Conservation (phyloP, 2,113 vertebrate genomes). For the Anoura caudifer region DNA sequence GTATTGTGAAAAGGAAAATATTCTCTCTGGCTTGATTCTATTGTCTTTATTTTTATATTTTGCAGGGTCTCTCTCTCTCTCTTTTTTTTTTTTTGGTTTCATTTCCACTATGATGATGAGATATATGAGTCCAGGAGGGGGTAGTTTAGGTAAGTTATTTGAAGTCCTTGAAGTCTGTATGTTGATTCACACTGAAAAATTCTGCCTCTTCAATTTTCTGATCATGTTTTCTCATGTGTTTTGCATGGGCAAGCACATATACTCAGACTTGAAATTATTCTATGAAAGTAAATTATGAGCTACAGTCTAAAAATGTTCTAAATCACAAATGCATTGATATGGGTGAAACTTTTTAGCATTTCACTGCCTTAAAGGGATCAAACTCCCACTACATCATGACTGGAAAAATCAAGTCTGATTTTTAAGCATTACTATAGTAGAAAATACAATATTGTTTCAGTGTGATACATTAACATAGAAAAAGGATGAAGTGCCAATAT, state of each 20-base stretch:
- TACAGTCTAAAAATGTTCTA: background rate
- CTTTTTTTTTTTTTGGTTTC: background rate
- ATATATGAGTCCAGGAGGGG: background rate
- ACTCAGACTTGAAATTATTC: background rate
- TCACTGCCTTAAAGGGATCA: background rate
- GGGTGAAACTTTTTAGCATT: background rate
- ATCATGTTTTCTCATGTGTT: slow-evolving; percentile 39
- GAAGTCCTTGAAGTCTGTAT: slow-evolving; percentile 34
- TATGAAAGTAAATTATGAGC: background rate
- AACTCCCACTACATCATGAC: background rate
- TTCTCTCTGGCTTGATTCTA: background rate
- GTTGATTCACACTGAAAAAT: slow-evolving; percentile 34
- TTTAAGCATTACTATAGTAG: background rate
- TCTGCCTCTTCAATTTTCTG: slow-evolving; percentile 20
- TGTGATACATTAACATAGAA: background rate
- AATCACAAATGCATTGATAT: background rate
- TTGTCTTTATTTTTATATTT: background rate
- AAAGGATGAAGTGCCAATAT: background rate
- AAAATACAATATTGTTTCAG: background rate
- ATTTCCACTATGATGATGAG: background rate
- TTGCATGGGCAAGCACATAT: background rate
- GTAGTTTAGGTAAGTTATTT: slow-evolving; percentile 2
- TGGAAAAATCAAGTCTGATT: background rate
- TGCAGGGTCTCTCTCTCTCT: no score
- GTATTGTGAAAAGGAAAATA: background rate